Base-by-base conservation (phyloP, 2,797 vertebrate species). In the Caiman crocodilus region DNA sequence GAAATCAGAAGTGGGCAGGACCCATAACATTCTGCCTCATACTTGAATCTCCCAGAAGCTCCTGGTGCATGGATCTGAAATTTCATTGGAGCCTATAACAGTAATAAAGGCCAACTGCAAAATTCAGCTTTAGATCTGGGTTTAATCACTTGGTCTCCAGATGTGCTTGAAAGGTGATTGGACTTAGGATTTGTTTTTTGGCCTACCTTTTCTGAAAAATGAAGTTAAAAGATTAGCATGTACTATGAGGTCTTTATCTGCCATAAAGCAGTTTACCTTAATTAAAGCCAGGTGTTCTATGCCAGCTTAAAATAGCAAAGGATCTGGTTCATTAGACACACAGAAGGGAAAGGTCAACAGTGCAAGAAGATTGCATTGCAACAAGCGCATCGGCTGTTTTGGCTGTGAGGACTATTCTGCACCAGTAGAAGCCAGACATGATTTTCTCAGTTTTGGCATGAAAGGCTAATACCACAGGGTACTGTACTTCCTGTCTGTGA, bases 291-390 rank as follows among this genome's bases (percentile, higher is more conserved):
- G 74, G 91, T 79, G 14, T 18, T 85, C 32, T 60, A 20, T n/a
- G 60, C 17, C 1, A 1, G 63, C 28, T 28, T 18, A 58, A 83
- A 83, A 5, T 88, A 87, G 56, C 77, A 73, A 79, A 67, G 84
- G 17, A 89, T 71, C 56, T 85, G 57, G n/a, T 90, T 61, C 60
- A 76, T 85, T 85, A 83, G 35, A 64, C 7, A 9, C 0, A 5
- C 23, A 82, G 65, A 61, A 93, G 57, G 71, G 78, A 85, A 93
- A 87, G 71, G 92, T 93, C 75, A 77, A 13, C 61, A 90, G 80
- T 90, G 80, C 80, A 94, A 91, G 55, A 88, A 85, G 60, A 67
- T 94, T 60, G 57, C 77, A 42, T 28, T 83, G 61, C 64, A 95
- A 57, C 42, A 89, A 81, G 84, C 15, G 20, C 56, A 85, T 92